Base-by-base conservation (phyloP, 92 coral and sea anemone species). In the Montipora capitata region DNA sequence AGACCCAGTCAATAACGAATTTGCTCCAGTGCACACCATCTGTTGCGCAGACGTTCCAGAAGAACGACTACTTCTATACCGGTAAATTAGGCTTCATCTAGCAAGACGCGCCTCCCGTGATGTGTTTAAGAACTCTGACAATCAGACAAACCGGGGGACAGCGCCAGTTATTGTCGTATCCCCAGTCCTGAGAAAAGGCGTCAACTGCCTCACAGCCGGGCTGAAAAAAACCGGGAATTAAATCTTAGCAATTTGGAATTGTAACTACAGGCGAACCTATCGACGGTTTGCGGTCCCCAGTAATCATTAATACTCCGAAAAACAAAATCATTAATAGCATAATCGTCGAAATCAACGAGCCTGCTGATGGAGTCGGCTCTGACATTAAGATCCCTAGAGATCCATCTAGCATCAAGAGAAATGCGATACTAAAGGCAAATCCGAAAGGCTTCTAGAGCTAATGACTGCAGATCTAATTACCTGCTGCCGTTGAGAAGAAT, bases 1-100 rank as follows among this genome's bases (percentile, higher is more conserved):
- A 76, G 44, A 42, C 77, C 86, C 90, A 90, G 54, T 85, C 74
- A 43, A 52, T 79, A 41, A 91, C 63, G 15, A 81, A 91, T 15
- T 49, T 69, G 44, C 68, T 91, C 87, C 87, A 74, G 76, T 80
- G 84, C 13, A 57, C 74, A 54, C 72, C 71, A 39, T 72, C 51
- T 45, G 6, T 72, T 15, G 75, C 49, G 40, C 70, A 81, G 42
- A 65, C 75, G 40, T 56, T 41, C 88, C 88, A 84, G 74, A 84
- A 74, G 81, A 51, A 74, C 9, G 88, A 72, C 56, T 65, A 74
- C 78, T 52, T 83, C 87, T 79, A 56, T 17, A 72, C 4, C 12
- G 80, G 87, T 2, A 20, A 45, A 84, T 58, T 58, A 84, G 17
- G 15, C 74, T 73, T 20, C 75, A 75, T 57, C 75, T 43, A 3